phyloP scores from a whole-genome alignment of 2,113 vertebrate genomes.

The Eidolon helvum region DNA sequence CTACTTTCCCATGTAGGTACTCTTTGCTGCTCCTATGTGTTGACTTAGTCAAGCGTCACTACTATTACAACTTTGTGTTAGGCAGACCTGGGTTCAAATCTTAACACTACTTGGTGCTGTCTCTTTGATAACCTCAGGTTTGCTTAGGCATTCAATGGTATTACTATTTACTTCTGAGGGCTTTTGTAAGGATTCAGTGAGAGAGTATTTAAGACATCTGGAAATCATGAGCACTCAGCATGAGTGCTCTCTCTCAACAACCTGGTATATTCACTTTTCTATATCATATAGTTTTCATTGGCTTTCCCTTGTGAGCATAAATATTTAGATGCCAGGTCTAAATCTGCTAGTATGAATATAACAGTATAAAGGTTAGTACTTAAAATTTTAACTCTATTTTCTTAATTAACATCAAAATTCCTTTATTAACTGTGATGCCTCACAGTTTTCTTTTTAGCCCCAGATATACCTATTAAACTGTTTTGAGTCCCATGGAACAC shows the following conservation, averaged over 20 bases:
- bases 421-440: background rate
- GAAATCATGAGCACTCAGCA: background rate
- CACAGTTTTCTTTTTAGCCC: background rate
- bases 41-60: background rate
- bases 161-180: background rate
- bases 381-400: background rate
- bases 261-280: background rate
- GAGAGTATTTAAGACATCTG: background rate
- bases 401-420: background rate
- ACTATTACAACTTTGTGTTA: background rate
- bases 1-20: background rate
- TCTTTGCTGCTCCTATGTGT: background rate
- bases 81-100: background rate
- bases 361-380: background rate
- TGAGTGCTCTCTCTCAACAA: background rate
- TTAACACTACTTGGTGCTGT: background rate
- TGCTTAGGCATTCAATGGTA: background rate
- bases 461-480: background rate
- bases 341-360: background rate
- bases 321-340: background rate
- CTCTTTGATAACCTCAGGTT: background rate
- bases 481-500: background rate
- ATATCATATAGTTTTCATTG: background rate
- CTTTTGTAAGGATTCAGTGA: background rate
- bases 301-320: background rate